Conservation (phyloP, 2,113 vertebrate species). For the Paedocypris sp. region DNA sequence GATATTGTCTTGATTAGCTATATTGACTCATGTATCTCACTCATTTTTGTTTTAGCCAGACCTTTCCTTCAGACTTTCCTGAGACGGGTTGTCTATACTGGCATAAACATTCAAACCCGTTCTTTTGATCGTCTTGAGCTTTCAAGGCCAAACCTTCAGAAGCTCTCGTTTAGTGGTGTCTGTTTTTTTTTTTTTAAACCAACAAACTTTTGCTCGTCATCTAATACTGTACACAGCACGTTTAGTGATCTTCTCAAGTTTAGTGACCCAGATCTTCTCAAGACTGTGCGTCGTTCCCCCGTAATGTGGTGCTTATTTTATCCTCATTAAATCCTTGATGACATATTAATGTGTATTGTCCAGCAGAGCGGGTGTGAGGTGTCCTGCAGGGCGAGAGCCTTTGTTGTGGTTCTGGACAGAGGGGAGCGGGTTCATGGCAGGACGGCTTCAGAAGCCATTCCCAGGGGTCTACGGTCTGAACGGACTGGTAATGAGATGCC, state of each 20-base stretch:
- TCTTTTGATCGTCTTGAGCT: too few relatives aligned
- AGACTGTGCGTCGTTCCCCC: neutral
- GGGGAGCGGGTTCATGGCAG: slow-evolving; percentile 23
- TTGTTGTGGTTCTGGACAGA: slow-evolving; percentile 39
- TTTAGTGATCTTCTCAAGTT: neutral
- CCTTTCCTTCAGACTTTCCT: too few relatives aligned
- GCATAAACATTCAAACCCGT: too few relatives aligned
- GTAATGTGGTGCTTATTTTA: neutral
- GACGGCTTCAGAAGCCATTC: slow-evolving; percentile 27
- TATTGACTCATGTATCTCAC: too few relatives aligned
- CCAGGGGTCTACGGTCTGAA: slow-evolving; percentile 38
- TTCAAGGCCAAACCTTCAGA: too few relatives aligned
- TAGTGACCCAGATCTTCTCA: neutral
- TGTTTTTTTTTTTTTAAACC: too few relatives aligned
- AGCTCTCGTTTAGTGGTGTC: too few relatives aligned
- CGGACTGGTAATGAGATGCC: slow-evolving; percentile 63
- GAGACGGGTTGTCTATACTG: too few relatives aligned
- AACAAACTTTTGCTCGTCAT: too few relatives aligned
- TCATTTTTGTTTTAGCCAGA: too few relatives aligned
- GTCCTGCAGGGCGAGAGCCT: slow-evolving; percentile 19
- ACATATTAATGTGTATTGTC: slow-evolving; percentile 25
- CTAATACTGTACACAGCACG: too few relatives aligned
- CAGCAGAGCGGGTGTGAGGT: slow-evolving; percentile 17
- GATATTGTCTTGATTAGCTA: too few relatives aligned
- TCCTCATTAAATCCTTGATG: slow-evolving; percentile 18